Conservation (phyloP, 2,113 vertebrate species). For the Aegithalos caudatus region DNA sequence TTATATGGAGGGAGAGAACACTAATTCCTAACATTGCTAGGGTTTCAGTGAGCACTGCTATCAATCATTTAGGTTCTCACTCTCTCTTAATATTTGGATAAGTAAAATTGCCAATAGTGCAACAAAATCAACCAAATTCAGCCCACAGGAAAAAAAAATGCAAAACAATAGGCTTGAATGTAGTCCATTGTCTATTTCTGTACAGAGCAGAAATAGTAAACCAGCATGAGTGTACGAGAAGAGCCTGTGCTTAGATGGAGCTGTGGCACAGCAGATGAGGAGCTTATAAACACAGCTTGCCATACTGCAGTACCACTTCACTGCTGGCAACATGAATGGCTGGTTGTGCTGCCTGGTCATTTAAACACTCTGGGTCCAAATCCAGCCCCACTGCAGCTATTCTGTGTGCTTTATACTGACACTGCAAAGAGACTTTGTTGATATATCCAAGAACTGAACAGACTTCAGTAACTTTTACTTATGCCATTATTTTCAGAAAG, state of each 20-base stretch:
- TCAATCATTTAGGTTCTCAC: conserved; percentile 19
- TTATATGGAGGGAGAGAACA: background rate
- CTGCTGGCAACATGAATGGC: background rate
- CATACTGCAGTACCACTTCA: background rate
- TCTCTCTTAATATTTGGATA: conserved; percentile 16
- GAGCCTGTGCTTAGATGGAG: background rate
- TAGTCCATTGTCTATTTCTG: conserved; percentile 44
- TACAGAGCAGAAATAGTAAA: conserved; percentile 49
- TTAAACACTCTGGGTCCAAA: background rate
- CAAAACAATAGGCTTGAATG: conserved; percentile 29
- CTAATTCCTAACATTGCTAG: conserved; percentile 28
- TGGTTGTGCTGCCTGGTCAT: background rate
- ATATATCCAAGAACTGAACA: background rate
- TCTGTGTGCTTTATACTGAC: background rate
- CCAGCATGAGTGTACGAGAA: background rate
- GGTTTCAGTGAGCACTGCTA: conserved; percentile 18
- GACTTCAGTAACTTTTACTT: background rate
- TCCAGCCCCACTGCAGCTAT: background rate
- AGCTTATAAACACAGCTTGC: background rate
- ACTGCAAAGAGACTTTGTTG: accelerated
- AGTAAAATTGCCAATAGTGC: background rate
- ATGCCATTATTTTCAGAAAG: background rate
- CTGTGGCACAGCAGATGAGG: background rate
- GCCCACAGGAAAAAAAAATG: background rate
- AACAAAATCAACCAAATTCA: conserved; percentile 24